phyloP scores from a whole-genome alignment of 2,888 invertebrate species.

The Spodoptera picta region DNA sequence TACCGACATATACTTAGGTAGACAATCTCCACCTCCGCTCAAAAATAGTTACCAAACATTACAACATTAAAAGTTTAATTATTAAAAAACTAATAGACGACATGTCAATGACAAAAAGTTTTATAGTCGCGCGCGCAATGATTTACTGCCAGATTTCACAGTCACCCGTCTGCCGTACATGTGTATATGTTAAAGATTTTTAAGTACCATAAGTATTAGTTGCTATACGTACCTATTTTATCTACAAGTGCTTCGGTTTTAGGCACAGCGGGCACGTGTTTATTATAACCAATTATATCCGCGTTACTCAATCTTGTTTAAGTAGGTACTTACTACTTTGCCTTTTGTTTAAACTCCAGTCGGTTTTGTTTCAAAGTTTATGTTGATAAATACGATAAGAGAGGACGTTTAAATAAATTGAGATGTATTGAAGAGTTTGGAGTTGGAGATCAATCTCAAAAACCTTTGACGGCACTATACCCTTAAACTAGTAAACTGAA shows the following conservation, averaged over 20 bases:
- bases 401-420: slow-evolving; percentile 5
- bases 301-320: slow-evolving; percentile 50
- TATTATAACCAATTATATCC: slow-evolving; percentile 57
- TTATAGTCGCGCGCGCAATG: slow-evolving; percentile 75
- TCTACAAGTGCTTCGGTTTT: slow-evolving; percentile 54
- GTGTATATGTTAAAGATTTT: slow-evolving; percentile 57
- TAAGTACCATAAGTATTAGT: slow-evolving; percentile 55
- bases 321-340: slow-evolving; percentile 18
- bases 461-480: no score
- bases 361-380: slow-evolving; percentile 30
- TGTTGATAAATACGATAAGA: slow-evolving; percentile 20
- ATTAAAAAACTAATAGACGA: slow-evolving; percentile 47
- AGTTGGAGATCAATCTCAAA: no score
- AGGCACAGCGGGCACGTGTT: slow-evolving; percentile 56
- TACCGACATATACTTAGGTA: no score
- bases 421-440: no score
- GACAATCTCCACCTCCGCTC: slow-evolving; percentile 1
- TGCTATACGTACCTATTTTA: slow-evolving; percentile 49
- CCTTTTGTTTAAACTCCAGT: slow-evolving; percentile 35
- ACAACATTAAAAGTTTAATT: slow-evolving; percentile 49
- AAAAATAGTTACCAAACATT: slow-evolving; percentile 38
- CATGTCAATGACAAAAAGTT: slow-evolving; percentile 78
- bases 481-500: no score
- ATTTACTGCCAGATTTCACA: slow-evolving; percentile 82
- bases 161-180: slow-evolving; percentile 64